Percentiles rank a stretch among this genome's conserved stretches.
Conservation (phyloP, 2,888 invertebrate species). For the Chromoteleia sp. region DNA sequence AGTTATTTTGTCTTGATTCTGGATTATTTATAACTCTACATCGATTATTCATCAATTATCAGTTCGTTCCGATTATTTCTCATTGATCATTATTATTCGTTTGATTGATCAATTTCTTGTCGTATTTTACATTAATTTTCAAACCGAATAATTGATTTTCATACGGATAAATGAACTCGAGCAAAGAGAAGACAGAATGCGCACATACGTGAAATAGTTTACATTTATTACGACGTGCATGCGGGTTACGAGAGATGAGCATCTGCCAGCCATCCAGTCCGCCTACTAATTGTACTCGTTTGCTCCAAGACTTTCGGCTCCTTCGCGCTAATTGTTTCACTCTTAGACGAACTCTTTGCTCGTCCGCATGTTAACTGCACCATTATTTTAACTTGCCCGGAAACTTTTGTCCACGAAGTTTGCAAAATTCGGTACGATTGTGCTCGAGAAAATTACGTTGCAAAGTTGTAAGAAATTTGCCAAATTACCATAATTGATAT, state of each 20-base stretch:
- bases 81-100: too few relatives aligned
- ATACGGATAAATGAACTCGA: conserved; percentile 8
- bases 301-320: conserved; percentile 61
- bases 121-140: too few relatives aligned
- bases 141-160: conserved; percentile 26
- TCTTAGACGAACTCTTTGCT: conserved; percentile 39
- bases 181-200: conserved; percentile 3
- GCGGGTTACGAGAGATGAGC: conserved; percentile 49
- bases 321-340: conserved; percentile 63
- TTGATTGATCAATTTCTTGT: too few relatives aligned
- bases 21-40: too few relatives aligned
- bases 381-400: conserved; percentile 6
- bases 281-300: conserved; percentile 66
- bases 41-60: too few relatives aligned
- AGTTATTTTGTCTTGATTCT: too few relatives aligned
- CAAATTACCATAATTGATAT: too few relatives aligned
- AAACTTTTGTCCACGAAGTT: conserved; percentile 13
- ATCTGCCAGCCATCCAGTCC: conserved; percentile 65
- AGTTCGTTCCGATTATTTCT: too few relatives aligned
- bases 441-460: neutral
- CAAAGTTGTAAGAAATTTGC: neutral
- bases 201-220: conserved; percentile 48
- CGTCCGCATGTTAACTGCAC: conserved; percentile 16
- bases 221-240: conserved; percentile 49
- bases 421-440: neutral